Conservation (phyloP, 2,113 vertebrate species). For the Catharus fuscescens region DNA sequence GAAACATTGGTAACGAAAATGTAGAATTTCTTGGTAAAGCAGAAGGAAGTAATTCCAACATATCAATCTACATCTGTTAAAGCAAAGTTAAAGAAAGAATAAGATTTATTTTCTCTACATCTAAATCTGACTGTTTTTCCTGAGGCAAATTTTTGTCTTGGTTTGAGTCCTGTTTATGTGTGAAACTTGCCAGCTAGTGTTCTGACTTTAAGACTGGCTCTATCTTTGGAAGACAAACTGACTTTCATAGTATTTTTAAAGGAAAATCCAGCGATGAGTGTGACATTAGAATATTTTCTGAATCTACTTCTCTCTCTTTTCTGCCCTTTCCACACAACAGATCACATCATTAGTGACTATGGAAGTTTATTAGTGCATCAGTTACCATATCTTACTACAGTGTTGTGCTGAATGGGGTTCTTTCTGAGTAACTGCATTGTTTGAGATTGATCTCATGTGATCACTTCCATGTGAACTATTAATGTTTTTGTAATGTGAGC, state of each 20-base stretch:
- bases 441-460: not conserved
- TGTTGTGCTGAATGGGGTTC: not conserved
- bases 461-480: not conserved
- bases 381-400: fast-evolving
- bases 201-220: not conserved
- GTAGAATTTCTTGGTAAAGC: not conserved
- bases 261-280: not conserved
- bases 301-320: not conserved
- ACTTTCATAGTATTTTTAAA: not conserved
- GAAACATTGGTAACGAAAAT: not conserved
- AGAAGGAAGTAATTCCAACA: not conserved
- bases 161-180: not conserved
- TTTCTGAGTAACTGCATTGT: not conserved
- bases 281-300: not conserved
- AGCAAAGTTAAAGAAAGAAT: not conserved
- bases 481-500: not conserved
- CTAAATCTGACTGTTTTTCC: not conserved
- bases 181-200: not conserved
- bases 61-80: not conserved
- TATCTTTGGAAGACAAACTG: not conserved
- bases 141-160: not conserved
- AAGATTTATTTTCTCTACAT: not conserved
- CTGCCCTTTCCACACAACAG: not conserved
- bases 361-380: not conserved
- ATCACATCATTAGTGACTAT: not conserved